Conservation (phyloP, 2,113 vertebrate species). For the Fregetta grallaria region DNA sequence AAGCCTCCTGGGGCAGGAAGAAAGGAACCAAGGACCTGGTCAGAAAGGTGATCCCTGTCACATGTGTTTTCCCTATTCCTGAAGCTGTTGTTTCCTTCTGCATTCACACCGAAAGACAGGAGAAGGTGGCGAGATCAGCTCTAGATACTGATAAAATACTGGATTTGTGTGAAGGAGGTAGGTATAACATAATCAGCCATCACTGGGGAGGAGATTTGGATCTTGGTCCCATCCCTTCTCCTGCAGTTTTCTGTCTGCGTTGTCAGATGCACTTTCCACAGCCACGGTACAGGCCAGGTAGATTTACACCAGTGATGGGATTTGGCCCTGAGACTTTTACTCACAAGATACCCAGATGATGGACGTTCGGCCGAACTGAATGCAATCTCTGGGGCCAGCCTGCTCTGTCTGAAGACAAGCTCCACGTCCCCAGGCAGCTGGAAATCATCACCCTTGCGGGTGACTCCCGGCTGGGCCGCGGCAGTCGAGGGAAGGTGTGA, state of each 20-base stretch:
- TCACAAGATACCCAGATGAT: not conserved
- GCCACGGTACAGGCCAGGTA: not conserved
- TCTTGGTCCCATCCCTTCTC: not conserved
- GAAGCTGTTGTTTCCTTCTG: not conserved
- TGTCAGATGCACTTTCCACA: not conserved
- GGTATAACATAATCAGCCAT: not conserved
- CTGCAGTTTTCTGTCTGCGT: not conserved
- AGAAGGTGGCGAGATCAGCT: not conserved
- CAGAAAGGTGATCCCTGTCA: not conserved
- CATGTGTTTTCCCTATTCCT: accelerated
- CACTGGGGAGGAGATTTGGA: not conserved
- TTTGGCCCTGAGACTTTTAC: not conserved
- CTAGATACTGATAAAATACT: not conserved
- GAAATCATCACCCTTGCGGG: not conserved
- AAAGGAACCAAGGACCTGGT: not conserved
- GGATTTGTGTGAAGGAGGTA: not conserved
- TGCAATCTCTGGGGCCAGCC: not conserved
- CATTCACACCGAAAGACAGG: not conserved
- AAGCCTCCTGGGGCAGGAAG: not conserved
- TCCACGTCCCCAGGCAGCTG: accelerated
- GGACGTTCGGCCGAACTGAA: not conserved
- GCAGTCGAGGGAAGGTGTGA: not conserved
- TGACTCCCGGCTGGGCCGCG: no score
- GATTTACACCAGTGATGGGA: not conserved
- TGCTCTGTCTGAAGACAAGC: not conserved